Percentiles rank a stretch among this genome's conserved stretches.
These are phyloP conservation scores for Sebastes jordani DNA, from an alignment of 2,797 vertebrate genomes.

Conservation along the genomic window DNA sequence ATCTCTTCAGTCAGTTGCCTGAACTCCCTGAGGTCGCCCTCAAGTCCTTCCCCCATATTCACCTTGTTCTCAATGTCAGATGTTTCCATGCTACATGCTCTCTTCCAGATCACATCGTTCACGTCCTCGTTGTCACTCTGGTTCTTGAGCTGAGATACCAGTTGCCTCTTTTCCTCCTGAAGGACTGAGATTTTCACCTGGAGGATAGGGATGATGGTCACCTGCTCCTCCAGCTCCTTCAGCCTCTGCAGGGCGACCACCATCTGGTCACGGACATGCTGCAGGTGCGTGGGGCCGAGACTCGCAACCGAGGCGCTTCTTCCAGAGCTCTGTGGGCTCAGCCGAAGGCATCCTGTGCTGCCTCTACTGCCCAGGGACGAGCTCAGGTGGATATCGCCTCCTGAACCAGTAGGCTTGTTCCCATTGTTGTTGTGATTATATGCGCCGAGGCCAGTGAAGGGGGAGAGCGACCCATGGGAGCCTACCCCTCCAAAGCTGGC, in stretches of 20 bases:
- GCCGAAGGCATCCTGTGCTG: conserved; percentile 83
- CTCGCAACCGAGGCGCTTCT: conserved; percentile 87
- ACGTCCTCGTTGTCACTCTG: conserved; percentile 74
- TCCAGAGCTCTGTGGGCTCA: conserved; percentile 91
- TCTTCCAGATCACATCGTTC: conserved; percentile 77
- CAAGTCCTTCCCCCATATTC: conserved; percentile 63
- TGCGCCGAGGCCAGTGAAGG: conserved; percentile 86
- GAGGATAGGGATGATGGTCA: conserved; percentile 94
- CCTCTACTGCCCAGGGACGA: conserved; percentile 86
- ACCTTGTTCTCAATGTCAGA: conserved; percentile 61
- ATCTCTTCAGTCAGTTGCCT: conserved; percentile 89
- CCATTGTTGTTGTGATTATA: conserved; percentile 86
- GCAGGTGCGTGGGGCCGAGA: conserved; percentile 88
- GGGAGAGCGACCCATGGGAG: conserved; percentile 88
- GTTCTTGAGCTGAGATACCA: conserved; percentile 86
- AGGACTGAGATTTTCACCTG: conserved; percentile 96
- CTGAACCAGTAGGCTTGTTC: conserved; percentile 74
- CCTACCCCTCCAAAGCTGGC: conserved; percentile 94
- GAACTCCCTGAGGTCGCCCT: conserved; percentile 84
- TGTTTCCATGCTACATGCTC: conserved; percentile 80
- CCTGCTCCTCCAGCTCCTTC: conserved; percentile 96
- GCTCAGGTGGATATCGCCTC: conserved; percentile 75
- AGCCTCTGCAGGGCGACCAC: conserved; percentile 92
- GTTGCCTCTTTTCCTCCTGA: conserved; percentile 93
- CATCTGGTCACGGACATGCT: conserved; percentile 97